Evolutionary conservation across 2,888 invertebrate genomes (phyloP).

Genomic region (Pasiphila rectangulata): DNA sequence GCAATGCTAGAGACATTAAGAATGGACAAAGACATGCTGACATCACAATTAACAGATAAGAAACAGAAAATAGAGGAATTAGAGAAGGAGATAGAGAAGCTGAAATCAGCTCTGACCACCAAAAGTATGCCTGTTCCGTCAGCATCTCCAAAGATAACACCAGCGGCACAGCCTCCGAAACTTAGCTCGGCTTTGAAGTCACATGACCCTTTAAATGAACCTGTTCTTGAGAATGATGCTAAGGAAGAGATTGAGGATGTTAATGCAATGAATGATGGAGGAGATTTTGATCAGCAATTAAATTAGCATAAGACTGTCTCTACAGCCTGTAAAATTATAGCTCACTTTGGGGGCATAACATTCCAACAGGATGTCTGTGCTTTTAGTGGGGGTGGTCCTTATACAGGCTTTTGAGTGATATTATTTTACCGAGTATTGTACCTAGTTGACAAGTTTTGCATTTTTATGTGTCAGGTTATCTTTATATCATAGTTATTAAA

Average conservation of each 20-base stretch:
- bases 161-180: conserved; percentile 65
- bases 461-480: not conserved
- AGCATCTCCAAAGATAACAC: conserved; percentile 58
- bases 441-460: not conserved
- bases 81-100: conserved; percentile 61
- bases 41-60: conserved; percentile 59
- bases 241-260: conserved; percentile 75
- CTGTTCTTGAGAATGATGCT: conserved; percentile 69
- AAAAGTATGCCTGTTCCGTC: conserved; percentile 58
- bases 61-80: conserved; percentile 66
- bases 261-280: conserved; percentile 63
- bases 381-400: not conserved
- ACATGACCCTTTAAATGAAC: conserved; percentile 62
- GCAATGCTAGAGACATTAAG: conserved; percentile 69
- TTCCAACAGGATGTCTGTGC: not conserved
- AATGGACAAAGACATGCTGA: conserved; percentile 68
- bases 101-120: conserved; percentile 61
- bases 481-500: not conserved
- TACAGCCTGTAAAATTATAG: not conserved
- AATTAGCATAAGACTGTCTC: conserved; percentile 5
- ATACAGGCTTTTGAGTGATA: not conserved
- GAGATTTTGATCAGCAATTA: conserved; percentile 63
- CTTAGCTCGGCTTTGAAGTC: conserved; percentile 61
- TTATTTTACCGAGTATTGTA: not conserved
- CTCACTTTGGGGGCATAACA: not conserved